Conservation (phyloP, 1,140 invertebrate species). For the Diachasmimorpha longicaudata region DNA sequence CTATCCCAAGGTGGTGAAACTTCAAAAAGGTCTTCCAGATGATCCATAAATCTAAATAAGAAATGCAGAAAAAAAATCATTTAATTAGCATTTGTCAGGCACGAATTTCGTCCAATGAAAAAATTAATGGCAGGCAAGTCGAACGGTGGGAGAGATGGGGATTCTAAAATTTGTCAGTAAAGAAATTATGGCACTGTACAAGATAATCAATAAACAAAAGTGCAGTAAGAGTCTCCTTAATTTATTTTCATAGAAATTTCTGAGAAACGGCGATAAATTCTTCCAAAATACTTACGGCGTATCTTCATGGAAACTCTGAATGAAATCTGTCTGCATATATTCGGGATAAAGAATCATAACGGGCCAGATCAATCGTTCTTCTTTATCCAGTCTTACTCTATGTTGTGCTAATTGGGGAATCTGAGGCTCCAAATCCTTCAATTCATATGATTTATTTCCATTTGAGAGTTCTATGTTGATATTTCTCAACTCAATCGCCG, state of each 20-base stretch:
- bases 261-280: constrained; percentile 42
- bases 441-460: constrained; percentile 51
- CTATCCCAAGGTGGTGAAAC: constrained; percentile 78
- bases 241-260: constrained; percentile 28
- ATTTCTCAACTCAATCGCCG: constrained; percentile 62
- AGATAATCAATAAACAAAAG: too few species aligned
- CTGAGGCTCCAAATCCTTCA: constrained; percentile 67
- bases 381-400: constrained; percentile 68
- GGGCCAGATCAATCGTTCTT: constrained; percentile 77
- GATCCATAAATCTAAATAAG: constrained; percentile 71
- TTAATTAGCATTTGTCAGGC: too few species aligned
- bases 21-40: constrained; percentile 76
- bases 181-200: too few species aligned
- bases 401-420: constrained; percentile 68
- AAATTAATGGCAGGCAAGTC: too few species aligned
- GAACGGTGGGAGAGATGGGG: too few species aligned
- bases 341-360: constrained; percentile 86
- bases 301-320: constrained; percentile 77
- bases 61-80: too few species aligned
- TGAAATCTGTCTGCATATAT: constrained; percentile 73
- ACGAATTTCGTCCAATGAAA: too few species aligned
- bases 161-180: too few species aligned
- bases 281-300: constrained; percentile 63
- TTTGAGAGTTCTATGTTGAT: constrained; percentile 59
- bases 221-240: too few species aligned